Base-by-base conservation (phyloP, 2,888 invertebrate genomes). In the Gerosis bhagava region DNA sequence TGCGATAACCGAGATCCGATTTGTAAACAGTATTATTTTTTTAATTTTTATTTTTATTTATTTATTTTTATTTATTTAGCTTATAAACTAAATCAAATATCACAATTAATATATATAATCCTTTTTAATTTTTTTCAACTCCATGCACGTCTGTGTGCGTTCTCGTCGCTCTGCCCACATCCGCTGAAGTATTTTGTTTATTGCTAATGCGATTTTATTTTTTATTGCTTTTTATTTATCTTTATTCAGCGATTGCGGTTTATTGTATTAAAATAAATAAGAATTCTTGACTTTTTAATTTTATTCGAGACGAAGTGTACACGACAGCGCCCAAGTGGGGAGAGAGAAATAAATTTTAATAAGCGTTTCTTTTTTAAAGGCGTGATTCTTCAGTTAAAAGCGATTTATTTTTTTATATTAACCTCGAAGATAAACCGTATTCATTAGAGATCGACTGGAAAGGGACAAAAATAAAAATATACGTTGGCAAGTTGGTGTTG, bases 181-280 rank as follows among this genome's bases (percentile, higher is more conserved):
- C 86, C 87, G 86, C 80, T 87, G 86, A 86, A 88, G 88, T 87
- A 87, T 88, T 88, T 88, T 88, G 88, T 88, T 88, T 88, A 88
- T 88, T 86, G 87, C 88, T 88, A 88, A 88, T 88, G 88, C 86
- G 82, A 86, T 82, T 88, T 88, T 86, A 87, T 88, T 88, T 87
- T 87, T 88, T 87, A 88, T 87, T 86, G 77, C 83, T 76, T 87
- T 88, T 87, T 87, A 87, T 88, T 88, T 88, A 88, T 88, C 87
- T 87, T 87, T 87, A 88, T 88, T 88, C 87, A 86, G 79, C 86
- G 88, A 86, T 88, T 87, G 88, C 87, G 83, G 87, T 88, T 87
- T 88, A 88, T 88, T 88, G 87, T 88, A 88, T 88, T 87, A 88
- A 88, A 87, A 88, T 88, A 88, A 88, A 88, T 86, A 88, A 87